Percentiles rank a stretch among this genome's conserved stretches.
phyloP scores from a whole-genome alignment of 2,797 vertebrate genomes.

The Sorex maritimensis region DNA sequence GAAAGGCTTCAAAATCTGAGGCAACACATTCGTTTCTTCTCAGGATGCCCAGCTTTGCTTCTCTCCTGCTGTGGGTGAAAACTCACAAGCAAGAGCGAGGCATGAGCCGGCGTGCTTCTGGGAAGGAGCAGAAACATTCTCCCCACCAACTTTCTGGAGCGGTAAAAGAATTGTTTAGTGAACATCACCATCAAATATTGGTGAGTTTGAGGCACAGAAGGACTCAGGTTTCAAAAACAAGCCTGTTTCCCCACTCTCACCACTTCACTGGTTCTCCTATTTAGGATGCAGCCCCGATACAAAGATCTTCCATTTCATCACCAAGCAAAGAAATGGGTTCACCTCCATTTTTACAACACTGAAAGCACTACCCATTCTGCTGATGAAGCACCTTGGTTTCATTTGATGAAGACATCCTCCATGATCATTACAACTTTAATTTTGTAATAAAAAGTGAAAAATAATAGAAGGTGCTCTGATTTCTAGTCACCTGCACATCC shows the following conservation, averaged over 20 bases:
- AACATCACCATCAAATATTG: neutral
- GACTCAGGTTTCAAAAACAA: neutral
- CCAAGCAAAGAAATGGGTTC: neutral
- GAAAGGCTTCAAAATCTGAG: conserved; percentile 62
- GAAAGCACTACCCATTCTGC: no score
- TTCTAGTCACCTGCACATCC: neutral
- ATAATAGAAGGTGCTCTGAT: neutral
- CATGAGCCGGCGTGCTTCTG: neutral
- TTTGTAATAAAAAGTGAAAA: conserved; percentile 32
- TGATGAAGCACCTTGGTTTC: no score
- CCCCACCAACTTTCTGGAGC: neutral
- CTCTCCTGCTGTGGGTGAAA: conserved; percentile 6
- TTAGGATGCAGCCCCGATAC: conserved; percentile 3
- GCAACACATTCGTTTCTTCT: conserved; percentile 47
- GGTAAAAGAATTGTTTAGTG: neutral
- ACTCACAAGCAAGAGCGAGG: neutral
- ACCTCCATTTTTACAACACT: conserved; percentile 46
- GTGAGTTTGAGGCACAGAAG: neutral
- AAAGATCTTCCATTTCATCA: conserved; percentile 55
- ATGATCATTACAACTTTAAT: conserved; percentile 37
- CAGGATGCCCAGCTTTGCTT: neutral
- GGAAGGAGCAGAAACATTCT: neutral
- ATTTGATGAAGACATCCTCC: neutral
- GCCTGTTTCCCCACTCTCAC: neutral
- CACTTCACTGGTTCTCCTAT: neutral